Base-by-base conservation (phyloP, 2,888 invertebrate species). In the Melipona beecheii region DNA sequence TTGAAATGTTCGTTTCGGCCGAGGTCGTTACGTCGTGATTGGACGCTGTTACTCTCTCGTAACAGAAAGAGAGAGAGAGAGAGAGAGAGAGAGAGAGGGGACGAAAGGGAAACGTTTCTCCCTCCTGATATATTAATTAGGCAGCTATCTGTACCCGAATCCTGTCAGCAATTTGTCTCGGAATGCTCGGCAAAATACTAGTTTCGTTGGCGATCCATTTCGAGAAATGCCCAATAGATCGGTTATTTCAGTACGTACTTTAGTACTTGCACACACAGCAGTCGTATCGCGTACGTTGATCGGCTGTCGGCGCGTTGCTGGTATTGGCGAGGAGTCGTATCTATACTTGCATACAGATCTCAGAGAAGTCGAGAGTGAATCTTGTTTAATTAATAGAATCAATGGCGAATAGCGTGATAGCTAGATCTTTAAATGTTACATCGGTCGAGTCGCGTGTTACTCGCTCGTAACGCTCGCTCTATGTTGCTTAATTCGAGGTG, bases 361-460 rank as follows among this genome's bases (percentile, higher is more conserved):
- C 68, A 58, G 71, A 66, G 77, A 70, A 77, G 81, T 65, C 56
- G 74, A 64, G 77, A 76, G 83, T 73, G 81, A 77, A 83, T 83
- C 82, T 78, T 73, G 83, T 82, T 82, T 84, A 84, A 84, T 84
- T 84, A 84, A 84, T 84, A 81, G 81, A 74, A 78, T 82, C 83
- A 78, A 82, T 74, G 70, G 83, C 49, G 83, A 75, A 77, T 77
- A 70, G 70, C 75, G 36, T 68, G 72, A 62, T 73, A 56, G 73
- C 15, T 24, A 21, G 73, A 66, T 73, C 75, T 82, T 82, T 82
- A 74, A 43, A 84, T 74, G 82, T 77, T 82, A 54, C 81, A 43
- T 56, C 50, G 65, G 64, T 60, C 65, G 77, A 64, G 70, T 84
- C 75, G 81, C 81, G 83, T 83, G 83, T 83, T 76, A 49, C 68